Evolutionary conservation across 53 echinoderm and acorn worm species (phyloP).

Genomic region (Pentamera pediparva): DNA sequence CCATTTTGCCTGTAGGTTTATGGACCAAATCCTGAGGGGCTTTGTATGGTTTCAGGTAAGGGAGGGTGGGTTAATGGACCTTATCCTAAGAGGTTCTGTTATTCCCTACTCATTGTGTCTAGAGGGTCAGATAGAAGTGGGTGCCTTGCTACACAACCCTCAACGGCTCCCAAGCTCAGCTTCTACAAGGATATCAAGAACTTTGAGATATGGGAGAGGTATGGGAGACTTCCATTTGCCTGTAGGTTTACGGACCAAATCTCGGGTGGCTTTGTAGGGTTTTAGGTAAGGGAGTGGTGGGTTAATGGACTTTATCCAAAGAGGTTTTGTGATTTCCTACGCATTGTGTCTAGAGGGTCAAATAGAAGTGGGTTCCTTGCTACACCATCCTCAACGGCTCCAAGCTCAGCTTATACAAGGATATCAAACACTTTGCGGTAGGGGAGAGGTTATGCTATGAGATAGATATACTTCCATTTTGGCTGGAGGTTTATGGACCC

Average conservation of each 20-base stretch:
- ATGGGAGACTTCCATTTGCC: too few species aligned
- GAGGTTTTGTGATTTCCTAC: too few species aligned
- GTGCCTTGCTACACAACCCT: slow-evolving; percentile 48
- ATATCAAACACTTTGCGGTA: slow-evolving; percentile 56
- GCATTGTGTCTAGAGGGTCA: slow-evolving; percentile 33
- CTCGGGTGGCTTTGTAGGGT: too few species aligned
- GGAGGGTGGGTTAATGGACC: too few species aligned
- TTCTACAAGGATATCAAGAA: slow-evolving; percentile 83
- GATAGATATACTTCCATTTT: too few species aligned
- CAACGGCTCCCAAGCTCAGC: slow-evolving; percentile 53
- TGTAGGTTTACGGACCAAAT: too few species aligned
- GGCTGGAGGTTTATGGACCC: too few species aligned
- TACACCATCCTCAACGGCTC: slow-evolving; percentile 63
- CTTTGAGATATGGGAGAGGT: slow-evolving; percentile 28
- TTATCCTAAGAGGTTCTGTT: too few species aligned
- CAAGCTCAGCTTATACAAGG: slow-evolving; percentile 70
- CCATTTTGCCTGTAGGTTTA: too few species aligned
- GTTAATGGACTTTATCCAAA: too few species aligned
- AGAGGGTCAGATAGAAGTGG: slow-evolving; percentile 50
- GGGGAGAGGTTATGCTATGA: too few species aligned
- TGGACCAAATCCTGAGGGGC: neutral
- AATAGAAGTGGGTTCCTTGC: slow-evolving; percentile 47
- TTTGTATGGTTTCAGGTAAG: neutral
- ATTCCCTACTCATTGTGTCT: neutral
- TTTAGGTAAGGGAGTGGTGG: too few species aligned